phyloP scores from a whole-genome alignment of 2,113 vertebrate species.

The Erinaceus europaeus region DNA sequence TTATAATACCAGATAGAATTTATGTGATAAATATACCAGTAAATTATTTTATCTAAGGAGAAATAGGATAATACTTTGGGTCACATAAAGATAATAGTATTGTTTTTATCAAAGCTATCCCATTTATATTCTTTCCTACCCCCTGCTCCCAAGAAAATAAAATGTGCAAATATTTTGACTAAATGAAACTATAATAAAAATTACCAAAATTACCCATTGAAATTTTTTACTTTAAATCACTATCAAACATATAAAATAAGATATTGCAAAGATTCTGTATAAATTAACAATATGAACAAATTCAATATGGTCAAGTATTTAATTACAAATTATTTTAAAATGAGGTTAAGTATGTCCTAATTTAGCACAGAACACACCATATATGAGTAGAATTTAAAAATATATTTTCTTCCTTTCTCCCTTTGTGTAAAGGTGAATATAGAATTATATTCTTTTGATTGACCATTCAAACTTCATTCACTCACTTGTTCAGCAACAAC shows the following conservation, averaged over 20 bases:
- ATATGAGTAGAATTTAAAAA: not conserved
- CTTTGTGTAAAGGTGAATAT: not conserved
- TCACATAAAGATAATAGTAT: not conserved
- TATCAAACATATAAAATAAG: not conserved
- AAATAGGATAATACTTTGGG: not conserved
- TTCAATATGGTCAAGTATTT: not conserved
- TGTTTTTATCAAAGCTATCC: not conserved
- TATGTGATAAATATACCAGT: not conserved
- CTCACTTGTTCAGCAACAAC: not conserved
- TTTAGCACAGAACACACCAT: not conserved
- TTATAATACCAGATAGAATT: not conserved
- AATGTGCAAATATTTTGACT: not conserved
- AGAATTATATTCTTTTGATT: not conserved
- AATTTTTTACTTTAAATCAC: not conserved
- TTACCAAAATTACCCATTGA: not conserved
- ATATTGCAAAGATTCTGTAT: not conserved
- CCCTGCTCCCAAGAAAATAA: not conserved
- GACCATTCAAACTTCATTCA: conserved; percentile 6
- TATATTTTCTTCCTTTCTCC: not conserved
- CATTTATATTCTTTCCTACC: not conserved
- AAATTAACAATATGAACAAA: not conserved
- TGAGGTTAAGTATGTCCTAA: not conserved
- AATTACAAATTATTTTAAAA: not conserved
- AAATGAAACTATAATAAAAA: not conserved
- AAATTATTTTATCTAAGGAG: not conserved